Percentiles rank a stretch among this genome's conserved stretches.
Conservation (phyloP, 2,113 vertebrate species). For the Zapus hudsonius region DNA sequence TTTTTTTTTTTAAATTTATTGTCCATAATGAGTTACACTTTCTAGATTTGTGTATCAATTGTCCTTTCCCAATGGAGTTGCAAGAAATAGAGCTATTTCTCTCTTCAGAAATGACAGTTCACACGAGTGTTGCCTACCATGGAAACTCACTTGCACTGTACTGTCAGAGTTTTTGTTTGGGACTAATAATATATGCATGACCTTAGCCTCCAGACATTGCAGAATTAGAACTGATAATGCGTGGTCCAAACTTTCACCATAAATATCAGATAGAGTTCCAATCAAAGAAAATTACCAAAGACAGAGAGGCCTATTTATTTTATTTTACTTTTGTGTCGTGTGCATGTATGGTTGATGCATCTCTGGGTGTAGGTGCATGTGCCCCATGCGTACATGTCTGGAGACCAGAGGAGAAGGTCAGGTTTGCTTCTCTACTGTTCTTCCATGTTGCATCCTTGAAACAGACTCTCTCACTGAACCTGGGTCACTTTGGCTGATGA, state of each 20-base stretch:
- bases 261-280: background rate
- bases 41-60: background rate
- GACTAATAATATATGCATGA: background rate
- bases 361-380: no score
- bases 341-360: no score
- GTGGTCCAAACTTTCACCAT: background rate
- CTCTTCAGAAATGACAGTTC: background rate
- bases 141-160: background rate
- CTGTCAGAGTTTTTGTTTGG: background rate
- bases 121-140: background rate
- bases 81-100: background rate
- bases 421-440: no score
- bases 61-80: background rate
- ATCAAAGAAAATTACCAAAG: background rate
- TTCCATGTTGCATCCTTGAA: no score
- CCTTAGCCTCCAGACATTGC: background rate
- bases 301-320: background rate
- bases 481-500: no score
- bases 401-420: no score
- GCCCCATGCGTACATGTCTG: no score
- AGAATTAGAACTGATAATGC: background rate
- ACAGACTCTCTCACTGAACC: no score
- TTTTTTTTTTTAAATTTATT: no score
- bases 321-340: no score
- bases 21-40: no score